Evolutionary conservation across 2,888 invertebrate genomes (phyloP).

Genomic region (Phaonia tiefii): DNA sequence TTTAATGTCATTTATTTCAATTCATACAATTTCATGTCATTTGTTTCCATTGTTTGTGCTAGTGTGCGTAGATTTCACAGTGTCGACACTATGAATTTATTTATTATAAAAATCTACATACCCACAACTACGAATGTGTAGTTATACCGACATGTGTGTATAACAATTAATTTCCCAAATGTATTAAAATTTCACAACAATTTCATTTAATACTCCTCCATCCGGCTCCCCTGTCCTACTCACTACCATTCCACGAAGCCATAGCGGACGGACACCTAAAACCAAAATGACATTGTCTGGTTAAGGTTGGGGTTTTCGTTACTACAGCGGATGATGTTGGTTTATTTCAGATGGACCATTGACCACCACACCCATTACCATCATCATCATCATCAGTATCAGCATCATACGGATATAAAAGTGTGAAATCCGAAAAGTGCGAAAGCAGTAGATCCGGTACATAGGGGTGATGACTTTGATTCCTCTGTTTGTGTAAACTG

Average conservation of each 20-base stretch:
- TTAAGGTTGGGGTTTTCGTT: not conserved
- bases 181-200: constrained; percentile 50
- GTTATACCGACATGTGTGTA: constrained; percentile 10
- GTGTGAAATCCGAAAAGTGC: constrained; percentile 3
- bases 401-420: too few relatives aligned
- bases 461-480: not conserved
- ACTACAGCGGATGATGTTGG: not conserved
- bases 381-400: too few relatives aligned
- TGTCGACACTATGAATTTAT: not conserved
- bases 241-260: constrained; percentile 5
- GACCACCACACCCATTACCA: not conserved
- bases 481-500: constrained; percentile 9
- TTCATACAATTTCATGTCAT: constrained; percentile 61
- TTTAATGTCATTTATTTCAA: constrained; percentile 65
- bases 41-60: constrained; percentile 59
- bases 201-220: constrained; percentile 26
- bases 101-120: not conserved
- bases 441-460: not conserved
- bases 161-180: constrained; percentile 63
- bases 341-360: not conserved
- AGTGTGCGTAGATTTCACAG: too few relatives aligned
- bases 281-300: not conserved
- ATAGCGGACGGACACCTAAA: not conserved
- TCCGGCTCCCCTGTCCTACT: not conserved
- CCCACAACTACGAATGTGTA: too few relatives aligned